These are phyloP conservation scores for Mus pahari DNA, from an alignment of 2,113 vertebrate genomes.

Conservation along the genomic window DNA sequence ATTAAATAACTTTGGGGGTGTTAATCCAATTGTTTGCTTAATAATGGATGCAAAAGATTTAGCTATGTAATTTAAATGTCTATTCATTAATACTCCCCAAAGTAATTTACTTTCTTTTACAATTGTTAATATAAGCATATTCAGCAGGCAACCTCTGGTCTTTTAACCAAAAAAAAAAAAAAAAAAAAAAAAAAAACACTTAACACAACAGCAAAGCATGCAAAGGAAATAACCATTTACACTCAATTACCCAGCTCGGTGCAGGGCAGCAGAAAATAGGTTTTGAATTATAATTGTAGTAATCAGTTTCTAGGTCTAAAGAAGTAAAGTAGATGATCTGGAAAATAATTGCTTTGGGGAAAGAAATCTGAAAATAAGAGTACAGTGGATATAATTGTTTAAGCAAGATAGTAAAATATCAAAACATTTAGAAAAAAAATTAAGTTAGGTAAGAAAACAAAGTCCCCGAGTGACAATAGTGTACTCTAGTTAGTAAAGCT, in stretches of 20 bases:
- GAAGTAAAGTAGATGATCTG: slow-evolving; percentile 59
- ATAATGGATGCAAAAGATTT: slow-evolving; percentile 73
- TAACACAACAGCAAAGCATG: slow-evolving; percentile 49
- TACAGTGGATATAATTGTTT: slow-evolving; percentile 64
- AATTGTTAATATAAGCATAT: slow-evolving; percentile 73
- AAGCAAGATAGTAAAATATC: slow-evolving; percentile 56
- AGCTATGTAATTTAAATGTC: slow-evolving; percentile 70
- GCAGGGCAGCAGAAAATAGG: slow-evolving; percentile 63
- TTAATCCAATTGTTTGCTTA: slow-evolving; percentile 70
- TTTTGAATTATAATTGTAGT: slow-evolving; percentile 66
- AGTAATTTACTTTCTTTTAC: slow-evolving; percentile 75
- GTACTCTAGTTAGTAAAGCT: slow-evolving; percentile 43
- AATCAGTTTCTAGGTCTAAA: slow-evolving; percentile 66
- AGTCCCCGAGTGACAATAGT: background rate
- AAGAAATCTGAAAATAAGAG: slow-evolving; percentile 68
- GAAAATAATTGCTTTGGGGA: slow-evolving; percentile 59
- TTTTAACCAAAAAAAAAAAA: slow-evolving; percentile 78
- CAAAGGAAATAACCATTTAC: slow-evolving; percentile 74
- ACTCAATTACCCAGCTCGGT: slow-evolving; percentile 68
- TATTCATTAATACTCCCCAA: slow-evolving; percentile 71
- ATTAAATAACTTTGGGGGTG: slow-evolving; percentile 57
- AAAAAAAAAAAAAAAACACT: too few species aligned
- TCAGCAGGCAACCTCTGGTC: slow-evolving; percentile 62
- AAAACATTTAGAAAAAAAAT: slow-evolving; percentile 19
- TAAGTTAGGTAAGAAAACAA: slow-evolving; percentile 47